Conservation (phyloP, 2,113 vertebrate genomes). For the Pampusana beccarii region DNA sequence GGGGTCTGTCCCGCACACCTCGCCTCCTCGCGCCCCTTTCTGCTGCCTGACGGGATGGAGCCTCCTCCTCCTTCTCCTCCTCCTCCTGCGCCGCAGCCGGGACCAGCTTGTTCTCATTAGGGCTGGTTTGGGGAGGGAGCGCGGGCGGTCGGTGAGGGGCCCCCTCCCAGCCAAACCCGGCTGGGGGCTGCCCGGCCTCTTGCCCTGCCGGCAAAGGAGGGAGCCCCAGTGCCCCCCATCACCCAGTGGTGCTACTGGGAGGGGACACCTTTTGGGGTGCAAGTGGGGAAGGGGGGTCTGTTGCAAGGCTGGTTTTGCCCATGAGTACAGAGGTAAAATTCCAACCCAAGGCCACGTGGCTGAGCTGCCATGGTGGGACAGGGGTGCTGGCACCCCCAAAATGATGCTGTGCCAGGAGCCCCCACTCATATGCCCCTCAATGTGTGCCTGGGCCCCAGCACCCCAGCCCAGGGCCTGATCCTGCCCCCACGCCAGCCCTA, state of each 20-base stretch:
- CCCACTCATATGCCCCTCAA: background rate
- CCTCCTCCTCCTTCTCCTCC: background rate
- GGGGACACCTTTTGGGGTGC: background rate
- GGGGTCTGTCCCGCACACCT: background rate
- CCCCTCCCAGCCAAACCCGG: background rate
- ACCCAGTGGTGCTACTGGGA: rapidly evolving
- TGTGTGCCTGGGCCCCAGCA: background rate
- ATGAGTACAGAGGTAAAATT: rapidly evolving
- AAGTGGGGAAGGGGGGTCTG: background rate
- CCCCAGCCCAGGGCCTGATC: background rate
- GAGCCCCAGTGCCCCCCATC: rapidly evolving
- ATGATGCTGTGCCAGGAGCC: rapidly evolving
- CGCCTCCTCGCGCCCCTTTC: background rate
- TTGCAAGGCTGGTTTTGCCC: background rate
- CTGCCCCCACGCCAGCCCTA: background rate
- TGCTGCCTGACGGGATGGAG: background rate
- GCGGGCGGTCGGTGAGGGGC: constrained; percentile 57
- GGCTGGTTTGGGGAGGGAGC: constrained; percentile 75
- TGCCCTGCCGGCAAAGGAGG: background rate
- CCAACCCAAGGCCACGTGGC: background rate
- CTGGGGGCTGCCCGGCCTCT: background rate
- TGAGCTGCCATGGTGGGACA: rapidly evolving
- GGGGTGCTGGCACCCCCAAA: background rate
- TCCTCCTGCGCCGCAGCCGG: background rate
- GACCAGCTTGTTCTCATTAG: constrained; percentile 93